phyloP scores from a whole-genome alignment of 2,888 invertebrate species.

The Aphidius colemani region DNA sequence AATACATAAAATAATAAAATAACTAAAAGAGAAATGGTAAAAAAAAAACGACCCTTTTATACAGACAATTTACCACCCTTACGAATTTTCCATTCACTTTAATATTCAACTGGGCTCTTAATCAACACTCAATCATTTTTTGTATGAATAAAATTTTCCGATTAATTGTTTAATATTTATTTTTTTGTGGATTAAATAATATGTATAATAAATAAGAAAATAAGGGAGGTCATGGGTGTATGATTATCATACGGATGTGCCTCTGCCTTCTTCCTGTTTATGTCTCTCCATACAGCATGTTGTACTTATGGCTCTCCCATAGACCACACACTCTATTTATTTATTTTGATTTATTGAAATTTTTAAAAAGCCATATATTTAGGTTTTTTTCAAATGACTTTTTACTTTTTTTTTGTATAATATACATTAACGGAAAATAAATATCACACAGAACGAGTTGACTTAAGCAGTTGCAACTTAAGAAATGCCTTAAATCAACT shows the following conservation, averaged over 20 bases:
- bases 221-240: slow-evolving; percentile 58
- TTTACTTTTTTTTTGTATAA: too few relatives aligned
- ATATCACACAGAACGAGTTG: too few relatives aligned
- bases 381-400: too few relatives aligned
- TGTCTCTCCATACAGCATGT: too few relatives aligned
- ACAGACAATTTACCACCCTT: slow-evolving; percentile 55
- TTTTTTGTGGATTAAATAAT: not conserved
- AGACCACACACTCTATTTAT: too few relatives aligned
- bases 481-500: too few relatives aligned
- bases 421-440: too few relatives aligned
- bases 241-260: slow-evolving; percentile 61
- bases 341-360: too few relatives aligned
- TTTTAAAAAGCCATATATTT: too few relatives aligned
- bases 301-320: slow-evolving; percentile 21
- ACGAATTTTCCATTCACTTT: slow-evolving; percentile 35
- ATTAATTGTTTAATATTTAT: slow-evolving; percentile 1
- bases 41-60: slow-evolving; percentile 38
- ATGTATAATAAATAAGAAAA: slow-evolving; percentile 7
- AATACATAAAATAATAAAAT: too few relatives aligned
- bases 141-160: not conserved
- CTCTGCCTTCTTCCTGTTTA: slow-evolving; percentile 60
- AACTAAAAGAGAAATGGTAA: slow-evolving; percentile 22
- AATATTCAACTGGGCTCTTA: not conserved
- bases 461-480: too few relatives aligned
- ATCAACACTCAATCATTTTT: slow-evolving; percentile 1